Evolutionary conservation across 2,888 invertebrate species (phyloP), one percentile per base, ranked within the genome.

Genomic region (Hydrotaea cyrtoneurina): DNA sequence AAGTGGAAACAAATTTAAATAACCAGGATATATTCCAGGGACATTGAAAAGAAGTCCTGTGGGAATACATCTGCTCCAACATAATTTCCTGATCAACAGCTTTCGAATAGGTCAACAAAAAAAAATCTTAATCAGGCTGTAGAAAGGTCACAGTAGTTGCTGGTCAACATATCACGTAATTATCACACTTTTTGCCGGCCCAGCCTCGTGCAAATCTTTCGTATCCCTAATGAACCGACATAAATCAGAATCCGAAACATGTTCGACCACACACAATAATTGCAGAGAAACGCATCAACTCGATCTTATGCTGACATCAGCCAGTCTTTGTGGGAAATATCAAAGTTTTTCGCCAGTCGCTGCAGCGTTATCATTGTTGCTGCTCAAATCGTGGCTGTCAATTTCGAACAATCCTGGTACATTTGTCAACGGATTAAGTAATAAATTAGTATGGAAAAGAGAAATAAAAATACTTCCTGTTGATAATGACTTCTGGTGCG

Each of bases 391-490:
- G 10, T 59, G 59, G 26, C 26, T 59, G 59, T 19, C 59, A 59
- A 57, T 57, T 57, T 19, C 3, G 21, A 57, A 43, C 10, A 57
- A 59, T 59, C 13, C 59, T 59, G 26, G 4, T 26, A 4, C 15
- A 59, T 26, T 55, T 21, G 19, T 55, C 15, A 59, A 15, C 23
- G 23, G 59, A 59, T 59, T 59, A 59, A 59, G 26, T 23, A 26
- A 59, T 26, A 59, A 59, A 23, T 55, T 59, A 26, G 23, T 31
- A 2, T 31, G 7, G 3, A 31, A 31, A 31, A 31, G 7, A 31
- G 2, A 31, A 31, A 59, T 2, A 11, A 11, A 11, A 50, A 53
- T 26, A 62, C 69, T 74, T 69, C 69, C 74, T 74, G 77, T 21
- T 64, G 62, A 50, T n/a, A 50, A 72, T 77, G 64, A 39, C 26